A percentile compares a stretch with the other conserved stretches of the same genome.
Conservation (phyloP, 1,140 invertebrate species). For the Aporrectodea caliginosa region DNA sequence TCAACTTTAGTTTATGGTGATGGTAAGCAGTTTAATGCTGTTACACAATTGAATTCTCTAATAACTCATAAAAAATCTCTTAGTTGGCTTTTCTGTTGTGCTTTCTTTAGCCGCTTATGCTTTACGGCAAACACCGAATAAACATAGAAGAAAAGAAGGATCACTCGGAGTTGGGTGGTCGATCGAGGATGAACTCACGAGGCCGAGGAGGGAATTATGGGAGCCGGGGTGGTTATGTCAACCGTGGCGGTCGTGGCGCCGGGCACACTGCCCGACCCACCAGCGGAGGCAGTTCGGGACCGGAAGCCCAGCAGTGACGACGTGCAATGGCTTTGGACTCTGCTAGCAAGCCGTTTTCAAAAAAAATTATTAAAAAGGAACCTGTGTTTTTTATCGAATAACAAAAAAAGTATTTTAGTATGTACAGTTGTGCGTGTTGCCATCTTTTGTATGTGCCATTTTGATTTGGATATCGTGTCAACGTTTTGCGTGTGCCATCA, state of each 20-base stretch:
- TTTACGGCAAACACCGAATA: constrained; percentile 69
- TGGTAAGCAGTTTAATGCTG: no score
- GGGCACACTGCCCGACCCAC: neutral
- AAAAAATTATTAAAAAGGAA: neutral
- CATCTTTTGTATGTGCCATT: no score
- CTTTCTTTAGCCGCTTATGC: constrained; percentile 68
- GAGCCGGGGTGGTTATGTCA: neutral
- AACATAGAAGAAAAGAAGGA: constrained; percentile 87
- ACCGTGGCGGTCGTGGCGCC: neutral
- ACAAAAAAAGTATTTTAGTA: no score
- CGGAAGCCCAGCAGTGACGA: neutral
- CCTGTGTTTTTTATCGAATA: neutral
- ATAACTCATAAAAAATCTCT: no score
- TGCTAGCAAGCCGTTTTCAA: neutral
- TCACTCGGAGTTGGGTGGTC: constrained; percentile 59
- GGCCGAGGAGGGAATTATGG: constrained; percentile 2
- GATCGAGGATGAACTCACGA: constrained; percentile 52
- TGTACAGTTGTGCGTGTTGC: neutral
- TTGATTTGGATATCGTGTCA: no score
- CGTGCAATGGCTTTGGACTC: neutral
- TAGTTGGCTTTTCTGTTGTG: neutral
- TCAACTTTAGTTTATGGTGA: no score
- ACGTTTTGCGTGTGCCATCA: no score
- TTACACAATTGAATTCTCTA: no score
- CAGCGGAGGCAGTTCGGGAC: neutral